Conservation (phyloP, 2,797 vertebrate genomes). For the Staurois parvus region DNA sequence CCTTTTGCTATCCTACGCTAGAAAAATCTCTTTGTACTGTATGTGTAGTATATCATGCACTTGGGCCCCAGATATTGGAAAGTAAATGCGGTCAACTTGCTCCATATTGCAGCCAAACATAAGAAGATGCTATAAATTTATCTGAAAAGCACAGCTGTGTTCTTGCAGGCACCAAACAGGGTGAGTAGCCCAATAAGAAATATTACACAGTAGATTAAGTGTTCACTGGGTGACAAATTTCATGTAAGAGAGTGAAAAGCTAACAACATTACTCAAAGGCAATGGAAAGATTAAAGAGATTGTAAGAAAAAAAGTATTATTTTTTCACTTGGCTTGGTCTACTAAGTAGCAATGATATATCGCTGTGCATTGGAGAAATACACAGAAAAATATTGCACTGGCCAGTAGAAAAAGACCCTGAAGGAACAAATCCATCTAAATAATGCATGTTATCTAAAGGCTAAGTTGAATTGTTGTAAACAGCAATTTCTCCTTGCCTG, state of each 20-base stretch:
- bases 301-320: constrained; percentile 29
- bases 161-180: constrained; percentile 6
- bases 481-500: constrained; percentile 30
- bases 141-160: constrained; percentile 7
- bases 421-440: constrained; percentile 53
- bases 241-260: constrained; percentile 9
- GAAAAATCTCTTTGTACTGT: background rate
- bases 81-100: background rate
- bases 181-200: constrained; percentile 29
- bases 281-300: constrained; percentile 27
- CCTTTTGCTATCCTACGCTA: too few species aligned
- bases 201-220: constrained; percentile 46
- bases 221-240: background rate
- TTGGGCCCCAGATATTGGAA: background rate
- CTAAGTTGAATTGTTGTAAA: constrained; percentile 47
- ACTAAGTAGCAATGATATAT: constrained; percentile 52
- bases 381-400: constrained; percentile 52
- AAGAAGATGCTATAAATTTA: constrained; percentile 25
- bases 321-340: constrained; percentile 31
- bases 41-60: background rate
- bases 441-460: constrained; percentile 52
- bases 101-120: constrained; percentile 15
- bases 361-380: constrained; percentile 15
- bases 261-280: constrained; percentile 25
- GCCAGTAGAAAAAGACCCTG: constrained; percentile 46